Evolutionary conservation across 2,113 vertebrate species (phyloP).

Genomic region (Semnornis frantzii): DNA sequence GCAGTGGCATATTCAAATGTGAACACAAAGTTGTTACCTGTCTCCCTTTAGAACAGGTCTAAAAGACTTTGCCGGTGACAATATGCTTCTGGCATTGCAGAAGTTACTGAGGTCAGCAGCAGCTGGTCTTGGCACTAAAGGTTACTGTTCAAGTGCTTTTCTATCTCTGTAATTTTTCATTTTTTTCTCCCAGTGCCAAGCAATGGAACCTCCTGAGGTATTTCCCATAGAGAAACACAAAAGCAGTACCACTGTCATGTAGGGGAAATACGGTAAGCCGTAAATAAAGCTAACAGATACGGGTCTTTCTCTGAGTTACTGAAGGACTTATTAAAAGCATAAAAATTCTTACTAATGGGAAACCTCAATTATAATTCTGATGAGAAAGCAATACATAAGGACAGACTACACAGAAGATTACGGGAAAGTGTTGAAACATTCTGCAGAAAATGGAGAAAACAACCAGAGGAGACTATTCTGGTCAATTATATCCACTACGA

Average conservation of each 20-base stretch:
- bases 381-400: neutral
- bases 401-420: neutral
- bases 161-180: neutral
- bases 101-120: neutral
- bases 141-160: neutral
- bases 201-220: neutral
- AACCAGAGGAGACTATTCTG: neutral
- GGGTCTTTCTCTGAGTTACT: neutral
- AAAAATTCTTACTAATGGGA: neutral
- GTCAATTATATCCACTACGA: neutral
- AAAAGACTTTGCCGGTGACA: neutral
- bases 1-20: neutral
- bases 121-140: neutral
- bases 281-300: neutral
- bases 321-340: neutral
- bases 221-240: neutral
- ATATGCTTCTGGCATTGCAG: neutral
- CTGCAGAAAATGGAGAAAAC: neutral
- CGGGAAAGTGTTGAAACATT: neutral
- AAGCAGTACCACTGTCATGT: neutral
- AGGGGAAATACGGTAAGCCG: neutral
- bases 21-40: neutral
- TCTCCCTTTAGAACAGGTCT: neutral
- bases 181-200: neutral
- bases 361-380: neutral